phyloP scores from a whole-genome alignment of 2,888 invertebrate genomes.

The Drosophila borealis region DNA sequence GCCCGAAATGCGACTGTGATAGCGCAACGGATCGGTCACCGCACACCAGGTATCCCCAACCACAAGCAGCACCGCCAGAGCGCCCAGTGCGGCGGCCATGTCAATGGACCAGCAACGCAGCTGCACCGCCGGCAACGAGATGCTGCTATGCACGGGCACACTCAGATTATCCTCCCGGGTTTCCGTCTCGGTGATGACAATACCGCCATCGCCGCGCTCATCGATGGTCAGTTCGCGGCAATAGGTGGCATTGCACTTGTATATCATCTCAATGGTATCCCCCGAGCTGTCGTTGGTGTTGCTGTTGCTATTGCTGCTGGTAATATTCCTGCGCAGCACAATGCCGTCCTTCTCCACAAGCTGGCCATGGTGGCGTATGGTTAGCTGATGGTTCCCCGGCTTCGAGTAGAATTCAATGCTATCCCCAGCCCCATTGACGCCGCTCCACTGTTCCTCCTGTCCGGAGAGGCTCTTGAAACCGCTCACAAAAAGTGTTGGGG shows the following conservation, averaged over 20 bases:
- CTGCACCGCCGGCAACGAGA: conserved; percentile 58
- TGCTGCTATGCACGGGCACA: conserved; percentile 25
- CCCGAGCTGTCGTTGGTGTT: conserved; percentile 42
- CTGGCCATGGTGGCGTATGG: conserved; percentile 78
- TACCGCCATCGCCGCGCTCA: conserved; percentile 73
- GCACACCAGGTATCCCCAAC: conserved; percentile 87
- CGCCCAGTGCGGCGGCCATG: conserved; percentile 84
- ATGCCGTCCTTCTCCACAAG: conserved; percentile 81
- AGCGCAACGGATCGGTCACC: conserved; percentile 87
- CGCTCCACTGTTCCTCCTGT: conserved; percentile 12
- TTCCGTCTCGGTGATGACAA: conserved; percentile 80
- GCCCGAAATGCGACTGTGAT: conserved; percentile 86
- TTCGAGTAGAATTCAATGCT: conserved; percentile 81
- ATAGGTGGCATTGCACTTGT: conserved; percentile 80
- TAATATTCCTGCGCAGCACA: conserved; percentile 64
- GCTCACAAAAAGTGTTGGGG: conserved; percentile 83
- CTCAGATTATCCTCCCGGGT: conserved; percentile 75
- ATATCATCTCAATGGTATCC: conserved; percentile 77
- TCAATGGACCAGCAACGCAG: conserved; percentile 84
- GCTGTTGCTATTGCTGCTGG: conserved; percentile 15
- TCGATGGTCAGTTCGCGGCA: conserved; percentile 81
- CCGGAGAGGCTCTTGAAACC: conserved; percentile 42
- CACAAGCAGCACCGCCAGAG: conserved; percentile 84
- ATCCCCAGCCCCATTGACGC: conserved; percentile 59
- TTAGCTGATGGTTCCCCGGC: conserved; percentile 81